A percentile compares a stretch with the other conserved stretches of the same genome.
phyloP scores from a whole-genome alignment of 2,888 invertebrate species.

The Acanthosepion lycidas region DNA sequence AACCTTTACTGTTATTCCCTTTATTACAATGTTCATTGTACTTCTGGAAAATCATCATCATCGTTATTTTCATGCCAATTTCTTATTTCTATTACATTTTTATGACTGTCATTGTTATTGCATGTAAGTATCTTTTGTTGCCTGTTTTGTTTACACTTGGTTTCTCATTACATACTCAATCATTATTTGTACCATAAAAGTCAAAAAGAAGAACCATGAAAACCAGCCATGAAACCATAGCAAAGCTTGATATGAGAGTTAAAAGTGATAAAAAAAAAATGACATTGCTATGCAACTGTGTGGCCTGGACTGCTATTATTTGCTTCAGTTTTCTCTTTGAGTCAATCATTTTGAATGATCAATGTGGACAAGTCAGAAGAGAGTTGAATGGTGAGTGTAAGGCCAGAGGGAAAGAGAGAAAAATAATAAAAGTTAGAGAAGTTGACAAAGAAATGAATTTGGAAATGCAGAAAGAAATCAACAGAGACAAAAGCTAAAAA shows the following conservation, averaged over 20 bases:
- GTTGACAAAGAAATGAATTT: not conserved
- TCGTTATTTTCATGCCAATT: no score
- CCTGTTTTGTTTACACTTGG: not conserved
- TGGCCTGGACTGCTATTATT: not conserved
- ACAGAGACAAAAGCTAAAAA: not conserved
- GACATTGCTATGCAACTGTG: not conserved
- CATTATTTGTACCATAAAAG: slow-evolving; percentile 11
- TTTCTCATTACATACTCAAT: not conserved
- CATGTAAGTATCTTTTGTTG: not conserved
- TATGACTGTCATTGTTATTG: not conserved
- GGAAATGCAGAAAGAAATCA: not conserved
- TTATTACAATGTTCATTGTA: not conserved
- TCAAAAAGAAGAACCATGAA: not conserved
- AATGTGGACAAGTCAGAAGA: not conserved
- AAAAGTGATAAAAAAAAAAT: not conserved
- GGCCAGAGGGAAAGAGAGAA: not conserved
- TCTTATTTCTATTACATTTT: not conserved
- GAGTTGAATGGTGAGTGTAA: not conserved
- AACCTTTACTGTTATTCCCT: not conserved
- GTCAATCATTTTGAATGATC: not conserved
- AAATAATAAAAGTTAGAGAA: not conserved
- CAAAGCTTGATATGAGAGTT: not conserved
- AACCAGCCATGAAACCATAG: not conserved
- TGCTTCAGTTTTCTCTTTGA: not conserved
- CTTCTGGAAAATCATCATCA: not conserved